Evolutionary conservation across 2,113 vertebrate species (phyloP), one percentile per base, ranked within the genome.

Genomic region (Epinephelus lanceolatus): DNA sequence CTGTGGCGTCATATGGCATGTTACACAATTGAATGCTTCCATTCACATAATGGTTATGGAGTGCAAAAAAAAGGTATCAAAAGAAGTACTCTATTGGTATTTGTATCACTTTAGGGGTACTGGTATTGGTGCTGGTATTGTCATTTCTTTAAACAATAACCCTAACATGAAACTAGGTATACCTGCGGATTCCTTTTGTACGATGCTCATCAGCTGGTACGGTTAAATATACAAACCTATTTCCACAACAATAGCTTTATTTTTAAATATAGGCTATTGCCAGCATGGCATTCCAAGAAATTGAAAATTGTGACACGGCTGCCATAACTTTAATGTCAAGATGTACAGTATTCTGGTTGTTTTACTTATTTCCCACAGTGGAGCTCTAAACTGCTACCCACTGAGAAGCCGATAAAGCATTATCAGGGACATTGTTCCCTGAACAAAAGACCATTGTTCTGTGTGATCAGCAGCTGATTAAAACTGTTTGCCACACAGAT

Each of bases 361-460:
- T 6, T 2, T 45, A 25, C 68, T 25, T 27, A 18, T 61, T 74
- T 63, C 47, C 55, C 6, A 3, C n/a, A 55, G 61, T 0, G 55
- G 18, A 71, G 40, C 61, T 71, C 21, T 53, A 57, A 69, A 27
- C 65, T 62, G 66, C 40, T 7, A 47, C 68, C 69, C 55, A 60
- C 4, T 47, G 23, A 69, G 42, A 57, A 23, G 40, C 51, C 67
- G 21, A 63, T 75, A 71, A 72, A 57, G 17, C 67, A 25, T 53
- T 51, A 62, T 79, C 65, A 49, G n/a, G 3, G 62, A 40, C 37
- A 73, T 69, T 63, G 61, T 80, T 82, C n/a, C 53, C 0, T 10
- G 40, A 71, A 65, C 70, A 79, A 79, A 71, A 71, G 40, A 40
- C 49, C 53, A 61, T 75, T 75, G 78, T 71, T 80, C 57, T 0